Evolutionary conservation across 53 echinoderm and acorn worm genomes (phyloP), one percentile per base, ranked within the genome.

Genomic region (Echinometra lucunter): DNA sequence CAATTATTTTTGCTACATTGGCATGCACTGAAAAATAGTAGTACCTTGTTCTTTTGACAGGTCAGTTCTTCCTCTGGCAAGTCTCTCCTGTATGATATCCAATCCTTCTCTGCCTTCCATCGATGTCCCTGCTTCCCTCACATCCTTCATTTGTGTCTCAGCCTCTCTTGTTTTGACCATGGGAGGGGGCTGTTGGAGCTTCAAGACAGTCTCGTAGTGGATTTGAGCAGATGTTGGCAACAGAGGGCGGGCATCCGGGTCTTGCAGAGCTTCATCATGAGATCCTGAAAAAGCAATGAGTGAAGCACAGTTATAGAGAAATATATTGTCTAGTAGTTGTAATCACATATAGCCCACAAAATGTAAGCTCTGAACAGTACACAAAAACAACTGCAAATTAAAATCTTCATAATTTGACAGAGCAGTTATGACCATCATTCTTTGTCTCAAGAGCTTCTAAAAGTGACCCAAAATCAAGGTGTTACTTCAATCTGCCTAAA

Each of bases 211-310:
- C 47, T 96, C 95, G 66, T 95, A 95, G 95, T 98, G 98, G 25
- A 97, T 95, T 45, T 98, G 96, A 4, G 98, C 97, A 37, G 98
- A 95, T 44, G 98, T 95, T 32, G 98, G 98, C 58, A 92, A 75
- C 6, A 63, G 58, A 56, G 95, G 75, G 66, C 75, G 93, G 15
- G 95, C 95, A 66, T 97, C 95, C 6, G 60, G 90, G 67, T 97
- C 95, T 27, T 94, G 32, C 6, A 98, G 96, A 38, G 95, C 18
- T 18, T 91, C 66, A 85, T 98, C 98, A 94, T 95, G 96, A 6
- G 97, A 93, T 23, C 97, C 98, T 97, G 30, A 18, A 92, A 55
- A n/a, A 88, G 88, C 30, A 69, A 27, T 66, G 8, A 23, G 34
- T 69, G 30, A 12, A 32, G 30, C 34, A 32, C 69, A 28, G 11